Conservation (phyloP, 64 coral and sea anemone species). For the Pocillopora damicornis region DNA sequence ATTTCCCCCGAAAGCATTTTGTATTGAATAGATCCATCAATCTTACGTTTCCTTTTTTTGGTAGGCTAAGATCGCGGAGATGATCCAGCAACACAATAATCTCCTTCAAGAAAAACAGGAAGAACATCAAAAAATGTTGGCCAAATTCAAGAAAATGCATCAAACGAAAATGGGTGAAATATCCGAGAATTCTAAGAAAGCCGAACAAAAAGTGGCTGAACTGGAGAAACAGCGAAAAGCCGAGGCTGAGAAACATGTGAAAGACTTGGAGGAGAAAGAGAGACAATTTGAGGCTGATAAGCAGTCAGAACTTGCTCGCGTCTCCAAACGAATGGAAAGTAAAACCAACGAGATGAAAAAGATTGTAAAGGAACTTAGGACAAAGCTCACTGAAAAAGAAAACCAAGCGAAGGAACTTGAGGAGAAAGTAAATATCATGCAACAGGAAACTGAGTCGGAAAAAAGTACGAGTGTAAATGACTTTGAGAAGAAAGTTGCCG, state of each 20-base stretch:
- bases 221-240: slow-evolving; percentile 57
- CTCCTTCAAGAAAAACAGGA: slow-evolving; percentile 90
- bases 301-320: slow-evolving; percentile 81
- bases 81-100: slow-evolving; percentile 92
- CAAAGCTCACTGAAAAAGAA: slow-evolving; percentile 83
- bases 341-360: slow-evolving; percentile 98
- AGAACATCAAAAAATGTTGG: slow-evolving; percentile 79
- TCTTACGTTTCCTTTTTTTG: background rate
- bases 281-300: slow-evolving; percentile 79
- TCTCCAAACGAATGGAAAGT: slow-evolving; percentile 81
- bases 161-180: slow-evolving; percentile 82
- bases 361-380: slow-evolving; percentile 87
- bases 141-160: slow-evolving; percentile 85
- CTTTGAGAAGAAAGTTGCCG: slow-evolving; percentile 63
- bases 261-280: slow-evolving; percentile 62
- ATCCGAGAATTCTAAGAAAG: slow-evolving; percentile 65
- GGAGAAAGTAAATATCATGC: slow-evolving; percentile 55
- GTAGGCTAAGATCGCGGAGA: slow-evolving; percentile 76
- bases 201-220: slow-evolving; percentile 65
- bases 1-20: no score
- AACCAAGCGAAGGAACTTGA: slow-evolving; percentile 68
- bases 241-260: slow-evolving; percentile 54
- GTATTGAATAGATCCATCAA: background rate
- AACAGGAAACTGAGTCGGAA: slow-evolving; percentile 34
- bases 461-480: slow-evolving; percentile 49